Evolutionary conservation across 2,888 invertebrate species (phyloP), one percentile per base, ranked within the genome.

Genomic region (Campoplex nolae): DNA sequence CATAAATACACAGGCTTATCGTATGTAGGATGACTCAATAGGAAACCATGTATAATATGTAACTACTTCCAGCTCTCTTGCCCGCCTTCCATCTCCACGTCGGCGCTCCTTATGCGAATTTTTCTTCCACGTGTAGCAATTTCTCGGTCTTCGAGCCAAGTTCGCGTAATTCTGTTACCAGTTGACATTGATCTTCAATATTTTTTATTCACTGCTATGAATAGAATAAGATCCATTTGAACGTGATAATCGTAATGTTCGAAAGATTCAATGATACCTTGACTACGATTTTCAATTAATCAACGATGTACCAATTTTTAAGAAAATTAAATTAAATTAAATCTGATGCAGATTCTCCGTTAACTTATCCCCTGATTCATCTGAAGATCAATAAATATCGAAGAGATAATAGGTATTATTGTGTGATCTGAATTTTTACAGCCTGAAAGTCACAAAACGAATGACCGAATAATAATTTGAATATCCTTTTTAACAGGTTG

Each of bases 1-100:
- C 71, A 85, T 81, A 85, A 85, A 85, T 81, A 85, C 73, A 48
- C 67, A 48, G 67, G 77, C 56, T 73, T 73, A 38, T 77, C 70
- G 67, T 58, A 23, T 62, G 67, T 65, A 73, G 77, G 77, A 62
- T 73, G 71, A 67, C 65, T 67, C 75, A 81, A 67, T 73, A 67
- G 48, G 73, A 67, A 76, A 75, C 70, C 18, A 77, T 67, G 73
- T 77, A 77, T 77, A 77, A 77, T 77, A 74, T 35, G 85, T 81
- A 81, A 81, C 81, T 80, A 80, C 71, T 73, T 48, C 73, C 54
- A n/a, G 51, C 35, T 45, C 75, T 76, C 71, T 13, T 48, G 51
- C 42, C 56, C 13, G 51, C 13, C 68, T 67, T 65, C 65, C 48
- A 32, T 18, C 8, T 42, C 38, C 45, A 62, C 71, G 48, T 62